These are phyloP conservation scores for Chitala chitala DNA, from an alignment of 2,113 vertebrate species.

Conservation along the genomic window DNA sequence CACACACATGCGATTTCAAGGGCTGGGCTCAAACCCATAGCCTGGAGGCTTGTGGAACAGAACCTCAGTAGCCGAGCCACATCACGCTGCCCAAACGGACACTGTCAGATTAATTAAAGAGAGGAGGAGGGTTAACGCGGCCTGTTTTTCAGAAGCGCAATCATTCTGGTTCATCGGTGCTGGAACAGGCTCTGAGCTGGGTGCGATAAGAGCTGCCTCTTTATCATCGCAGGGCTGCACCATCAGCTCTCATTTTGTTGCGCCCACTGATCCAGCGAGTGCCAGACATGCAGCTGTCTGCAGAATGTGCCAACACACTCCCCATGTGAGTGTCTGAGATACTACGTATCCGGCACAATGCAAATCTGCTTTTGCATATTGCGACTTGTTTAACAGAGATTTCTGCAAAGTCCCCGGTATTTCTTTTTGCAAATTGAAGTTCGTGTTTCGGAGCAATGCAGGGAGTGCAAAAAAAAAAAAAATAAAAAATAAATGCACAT, in stretches of 20 bases:
- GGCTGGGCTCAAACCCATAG: too few species aligned
- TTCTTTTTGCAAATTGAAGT: not conserved
- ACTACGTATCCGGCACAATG: not conserved
- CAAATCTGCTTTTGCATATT: not conserved
- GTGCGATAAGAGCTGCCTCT: not conserved
- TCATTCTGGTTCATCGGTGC: not conserved
- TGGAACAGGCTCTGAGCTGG: not conserved
- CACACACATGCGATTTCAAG: too few species aligned
- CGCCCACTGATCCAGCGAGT: not conserved
- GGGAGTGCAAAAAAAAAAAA: not conserved
- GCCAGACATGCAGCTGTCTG: not conserved
- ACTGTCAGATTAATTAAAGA: not conserved
- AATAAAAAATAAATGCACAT: too few species aligned
- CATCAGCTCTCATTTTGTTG: not conserved
- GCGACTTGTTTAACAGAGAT: not conserved
- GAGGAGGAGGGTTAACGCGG: not conserved
- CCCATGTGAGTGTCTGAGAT: not conserved
- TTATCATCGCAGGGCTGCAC: not conserved
- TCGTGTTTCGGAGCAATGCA: too few species aligned
- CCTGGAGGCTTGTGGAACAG: too few species aligned
- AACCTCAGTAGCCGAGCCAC: too few species aligned
- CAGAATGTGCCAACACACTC: constrained; percentile 1
- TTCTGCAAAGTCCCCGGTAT: not conserved
- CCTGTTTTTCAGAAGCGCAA: not conserved
- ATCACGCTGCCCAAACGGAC: not conserved